Percentiles rank a stretch among this genome's conserved stretches.
Evolutionary conservation across 1,140 invertebrate genomes (phyloP).

Genomic region (Mycetomoellerius zeteki): DNA sequence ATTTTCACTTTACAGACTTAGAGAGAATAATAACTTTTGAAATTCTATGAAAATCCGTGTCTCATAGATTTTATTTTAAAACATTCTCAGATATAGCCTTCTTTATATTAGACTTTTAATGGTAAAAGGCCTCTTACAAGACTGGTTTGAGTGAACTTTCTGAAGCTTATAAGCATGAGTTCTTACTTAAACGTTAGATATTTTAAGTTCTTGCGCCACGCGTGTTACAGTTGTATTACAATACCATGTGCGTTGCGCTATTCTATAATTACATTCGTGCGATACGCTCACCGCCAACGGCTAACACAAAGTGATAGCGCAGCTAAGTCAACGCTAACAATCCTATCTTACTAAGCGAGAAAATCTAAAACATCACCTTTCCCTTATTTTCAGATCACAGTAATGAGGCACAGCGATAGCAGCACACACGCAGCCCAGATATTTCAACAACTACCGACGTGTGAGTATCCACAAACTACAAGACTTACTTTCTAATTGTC

Average conservation of each 20-base stretch:
- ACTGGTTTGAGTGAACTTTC: background rate
- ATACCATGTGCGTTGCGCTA: conserved; percentile 33
- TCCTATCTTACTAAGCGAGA: conserved; percentile 59
- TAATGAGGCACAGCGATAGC: conserved; percentile 81
- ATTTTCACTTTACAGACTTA: too few relatives aligned
- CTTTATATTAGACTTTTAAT: too few relatives aligned
- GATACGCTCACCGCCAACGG: conserved; percentile 18
- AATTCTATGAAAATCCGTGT: too few relatives aligned
- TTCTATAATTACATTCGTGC: conserved; percentile 21
- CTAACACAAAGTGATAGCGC: conserved; percentile 21
- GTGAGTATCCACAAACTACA: conserved; percentile 77
- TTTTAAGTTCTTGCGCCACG: conserved; percentile 5
- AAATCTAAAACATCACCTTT: conserved; percentile 68
- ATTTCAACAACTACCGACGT: conserved; percentile 80
- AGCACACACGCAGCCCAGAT: conserved; percentile 82
- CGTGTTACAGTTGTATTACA: conserved; percentile 26
- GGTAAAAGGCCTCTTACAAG: background rate
- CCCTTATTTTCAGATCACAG: conserved; percentile 82
- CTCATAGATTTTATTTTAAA: too few relatives aligned
- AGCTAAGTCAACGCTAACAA: conserved; percentile 49
- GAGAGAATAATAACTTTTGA: too few relatives aligned
- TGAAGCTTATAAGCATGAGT: background rate
- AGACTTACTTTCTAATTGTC: conserved; percentile 77
- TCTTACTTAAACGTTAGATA: conserved; percentile 17
- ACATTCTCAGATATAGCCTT: too few relatives aligned